phyloP scores from a whole-genome alignment of 2,888 invertebrate species.

The Dinocampus coccinellae region DNA sequence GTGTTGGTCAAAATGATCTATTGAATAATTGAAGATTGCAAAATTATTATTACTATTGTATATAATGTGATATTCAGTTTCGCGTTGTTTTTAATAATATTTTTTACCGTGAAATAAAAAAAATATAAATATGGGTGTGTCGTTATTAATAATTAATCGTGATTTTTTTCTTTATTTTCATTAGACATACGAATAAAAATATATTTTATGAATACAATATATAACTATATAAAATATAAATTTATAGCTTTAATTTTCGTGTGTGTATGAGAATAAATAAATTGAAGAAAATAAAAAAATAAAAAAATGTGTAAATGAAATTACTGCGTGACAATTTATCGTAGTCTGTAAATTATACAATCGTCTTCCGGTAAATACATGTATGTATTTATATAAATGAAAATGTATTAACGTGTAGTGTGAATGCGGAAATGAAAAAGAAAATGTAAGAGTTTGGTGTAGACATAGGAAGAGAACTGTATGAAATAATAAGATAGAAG shows the following conservation, averaged over 20 bases:
- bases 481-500: not conserved
- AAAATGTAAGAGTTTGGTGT: not conserved
- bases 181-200: no score
- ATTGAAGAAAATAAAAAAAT: not conserved
- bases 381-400: constrained; percentile 20
- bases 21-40: not conserved
- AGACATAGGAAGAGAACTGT: not conserved
- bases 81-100: no score
- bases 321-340: not conserved
- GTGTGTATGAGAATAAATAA: not conserved
- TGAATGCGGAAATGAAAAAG: not conserved
- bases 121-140: no score
- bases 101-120: no score
- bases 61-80: no score
- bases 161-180: no score
- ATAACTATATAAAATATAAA: not conserved
- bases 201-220: no score
- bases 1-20: not conserved
- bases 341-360: not conserved
- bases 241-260: not conserved
- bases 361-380: constrained; percentile 24
- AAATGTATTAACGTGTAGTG: constrained; percentile 19
- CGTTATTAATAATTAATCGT: no score
- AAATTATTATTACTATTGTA: no score
- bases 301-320: not conserved